These are phyloP conservation scores for Acridotheres tristis DNA, from an alignment of 2,797 vertebrate genomes.

Conservation along the genomic window DNA sequence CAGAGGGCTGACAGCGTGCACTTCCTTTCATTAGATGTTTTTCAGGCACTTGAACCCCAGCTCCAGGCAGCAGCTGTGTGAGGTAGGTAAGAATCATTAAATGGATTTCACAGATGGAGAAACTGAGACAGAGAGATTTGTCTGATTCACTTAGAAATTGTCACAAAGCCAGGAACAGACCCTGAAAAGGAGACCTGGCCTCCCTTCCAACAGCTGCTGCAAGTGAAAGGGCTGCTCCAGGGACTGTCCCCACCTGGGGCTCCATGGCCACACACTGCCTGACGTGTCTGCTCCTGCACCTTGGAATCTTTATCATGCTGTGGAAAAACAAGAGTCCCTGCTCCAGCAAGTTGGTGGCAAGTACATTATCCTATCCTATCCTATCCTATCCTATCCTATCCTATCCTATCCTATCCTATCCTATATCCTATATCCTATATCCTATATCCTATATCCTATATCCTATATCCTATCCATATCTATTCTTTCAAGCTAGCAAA, in stretches of 20 bases:
- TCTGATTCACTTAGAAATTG: not conserved
- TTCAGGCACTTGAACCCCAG: not conserved
- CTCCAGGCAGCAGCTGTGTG: not conserved
- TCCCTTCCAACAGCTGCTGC: not conserved
- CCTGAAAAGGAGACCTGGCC: not conserved
- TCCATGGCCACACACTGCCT: not conserved
- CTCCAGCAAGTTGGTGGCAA: not conserved
- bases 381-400: not conserved
- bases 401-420: not conserved
- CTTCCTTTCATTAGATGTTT: not conserved
- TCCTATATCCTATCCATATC: not conserved
- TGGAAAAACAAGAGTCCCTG: not conserved
- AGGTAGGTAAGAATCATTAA: constrained; percentile 27
- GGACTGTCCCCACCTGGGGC: not conserved
- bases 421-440: no score
- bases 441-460: not conserved
- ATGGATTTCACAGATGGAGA: constrained; percentile 52
- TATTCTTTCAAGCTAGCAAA: not conserved
- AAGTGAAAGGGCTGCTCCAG: not conserved
- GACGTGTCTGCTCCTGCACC: not conserved
- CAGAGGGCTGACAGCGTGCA: not conserved
- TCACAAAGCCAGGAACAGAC: constrained; percentile 32
- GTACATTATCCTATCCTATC: not conserved
- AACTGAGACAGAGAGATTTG: constrained; percentile 20
- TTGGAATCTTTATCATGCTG: not conserved